Conservation (phyloP, 2,888 invertebrate species). For the Willowsia nigromaculata region DNA sequence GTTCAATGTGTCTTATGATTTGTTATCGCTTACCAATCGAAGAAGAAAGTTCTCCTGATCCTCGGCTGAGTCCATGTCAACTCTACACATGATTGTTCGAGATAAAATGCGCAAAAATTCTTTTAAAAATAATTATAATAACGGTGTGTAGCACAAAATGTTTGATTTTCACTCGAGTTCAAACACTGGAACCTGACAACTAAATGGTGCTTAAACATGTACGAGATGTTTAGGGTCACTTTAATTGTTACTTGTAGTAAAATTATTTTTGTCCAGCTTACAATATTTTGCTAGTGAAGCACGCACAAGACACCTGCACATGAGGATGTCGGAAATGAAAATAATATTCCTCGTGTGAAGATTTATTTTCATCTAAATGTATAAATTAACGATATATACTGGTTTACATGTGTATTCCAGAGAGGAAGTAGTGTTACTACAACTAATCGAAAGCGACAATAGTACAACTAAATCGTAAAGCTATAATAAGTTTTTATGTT, state of each 20-base stretch:
- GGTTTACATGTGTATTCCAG: not conserved
- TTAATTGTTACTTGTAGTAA: not conserved
- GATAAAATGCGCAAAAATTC: no score
- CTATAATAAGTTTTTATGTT: not conserved
- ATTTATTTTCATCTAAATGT: not conserved
- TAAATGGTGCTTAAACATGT: no score
- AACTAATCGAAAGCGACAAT: not conserved
- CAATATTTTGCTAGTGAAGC: not conserved
- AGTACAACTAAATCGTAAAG: not conserved
- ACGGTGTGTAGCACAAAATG: no score
- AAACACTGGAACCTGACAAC: no score
- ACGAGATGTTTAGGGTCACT: not conserved
- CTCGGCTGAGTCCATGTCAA: conserved; percentile 59
- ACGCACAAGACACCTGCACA: not conserved
- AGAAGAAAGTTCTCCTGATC: conserved; percentile 68
- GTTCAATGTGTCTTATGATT: not conserved
- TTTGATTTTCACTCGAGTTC: no score
- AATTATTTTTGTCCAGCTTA: not conserved
- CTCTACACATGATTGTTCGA: no score
- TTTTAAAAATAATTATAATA: no score
- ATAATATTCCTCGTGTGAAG: not conserved
- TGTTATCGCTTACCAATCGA: conserved; percentile 61
- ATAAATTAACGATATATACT: not conserved
- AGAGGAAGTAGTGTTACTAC: conserved; percentile 23
- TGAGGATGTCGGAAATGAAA: conserved; percentile 16